Evolutionary conservation across 1,140 invertebrate species (phyloP), one percentile per base, ranked within the genome.

Genomic region (Sarcophaga peregrina): DNA sequence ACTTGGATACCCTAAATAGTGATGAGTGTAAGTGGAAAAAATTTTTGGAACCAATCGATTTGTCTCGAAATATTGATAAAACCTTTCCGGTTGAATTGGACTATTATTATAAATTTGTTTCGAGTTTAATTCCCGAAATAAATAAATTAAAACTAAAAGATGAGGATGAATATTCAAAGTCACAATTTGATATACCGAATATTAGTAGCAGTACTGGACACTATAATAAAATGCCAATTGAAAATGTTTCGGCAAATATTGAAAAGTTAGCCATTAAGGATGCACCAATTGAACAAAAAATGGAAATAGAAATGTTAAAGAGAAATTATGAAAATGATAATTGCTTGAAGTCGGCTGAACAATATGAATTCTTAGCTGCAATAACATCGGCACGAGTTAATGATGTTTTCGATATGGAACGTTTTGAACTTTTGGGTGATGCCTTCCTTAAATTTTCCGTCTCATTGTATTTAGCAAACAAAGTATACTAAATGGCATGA

Each of bases 371-470:
- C 11, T 82, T 94, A 52, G 89, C 94, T 82, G 95, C 96, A 0
- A 87, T 98, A 4, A 97, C 96, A 9, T 92, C 93, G 11, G 93
- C 94, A 11, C 90, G 93, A 74, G 93, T 94, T 0, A 92, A 94
- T 83, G 97, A 98, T 88, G 93, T 94, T 7, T 94, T 97, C 78
- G 94, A 97, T 88, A 92, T 97, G 84, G 97, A 98, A 89, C 91
- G 96, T 6, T 89, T 95, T 6, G 97, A 98, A 91, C 95, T 95
- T 0, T 92, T 98, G 17, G 97, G 97, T 0, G 97, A 98, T 91
- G 95, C 96, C 0, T 98, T 97, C 87, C 91, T 98, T 0, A 98
- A 98, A 91, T 95, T 96, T 85, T 93, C 94, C 5, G 91, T 93
- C 11, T 95, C 94, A 9, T 87, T 96, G 0, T 96, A 94, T 87